Conservation (phyloP, 2,888 invertebrate species). For the Trachelus tabidus region DNA sequence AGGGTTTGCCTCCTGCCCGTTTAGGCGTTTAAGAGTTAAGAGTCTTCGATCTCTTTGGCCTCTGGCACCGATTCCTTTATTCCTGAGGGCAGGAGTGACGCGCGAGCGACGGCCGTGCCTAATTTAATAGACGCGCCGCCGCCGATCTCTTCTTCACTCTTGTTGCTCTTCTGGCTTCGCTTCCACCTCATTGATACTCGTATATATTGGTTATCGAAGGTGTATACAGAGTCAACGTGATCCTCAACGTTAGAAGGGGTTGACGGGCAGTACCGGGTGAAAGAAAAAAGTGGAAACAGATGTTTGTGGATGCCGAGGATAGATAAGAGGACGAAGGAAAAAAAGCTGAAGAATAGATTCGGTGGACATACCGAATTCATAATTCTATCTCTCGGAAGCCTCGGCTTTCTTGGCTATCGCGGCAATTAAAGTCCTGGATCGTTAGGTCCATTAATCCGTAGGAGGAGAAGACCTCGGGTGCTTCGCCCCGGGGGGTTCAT, state of each 20-base stretch:
- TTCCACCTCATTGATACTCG: too few species aligned
- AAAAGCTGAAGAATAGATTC: too few species aligned
- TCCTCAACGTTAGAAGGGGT: too few species aligned
- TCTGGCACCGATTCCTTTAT: constrained; percentile 9
- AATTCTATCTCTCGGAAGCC: constrained; percentile 15
- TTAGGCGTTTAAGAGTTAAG: not conserved
- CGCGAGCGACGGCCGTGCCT: constrained; percentile 14
- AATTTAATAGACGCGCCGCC: constrained; percentile 13
- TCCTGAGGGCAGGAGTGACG: constrained; percentile 18
- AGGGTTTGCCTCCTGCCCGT: not conserved
- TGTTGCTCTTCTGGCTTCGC: too few species aligned
- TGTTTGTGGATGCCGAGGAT: not conserved
- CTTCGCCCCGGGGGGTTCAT: constrained; percentile 28
- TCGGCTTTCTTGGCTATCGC: constrained; percentile 15
- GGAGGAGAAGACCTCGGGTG: constrained; percentile 30
- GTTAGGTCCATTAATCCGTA: constrained; percentile 33
- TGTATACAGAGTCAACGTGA: too few species aligned
- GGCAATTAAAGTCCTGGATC: constrained; percentile 36
- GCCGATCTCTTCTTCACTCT: too few species aligned
- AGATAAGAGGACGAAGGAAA: constrained; percentile 6
- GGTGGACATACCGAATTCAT: constrained; percentile 18
- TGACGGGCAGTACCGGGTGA: too few species aligned
- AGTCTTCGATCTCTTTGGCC: constrained; percentile 2
- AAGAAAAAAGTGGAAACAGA: too few species aligned
- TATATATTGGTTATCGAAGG: too few species aligned